These are phyloP conservation scores for Orcinus orca DNA, from an alignment of 2,113 vertebrate genomes.

Conservation along the genomic window DNA sequence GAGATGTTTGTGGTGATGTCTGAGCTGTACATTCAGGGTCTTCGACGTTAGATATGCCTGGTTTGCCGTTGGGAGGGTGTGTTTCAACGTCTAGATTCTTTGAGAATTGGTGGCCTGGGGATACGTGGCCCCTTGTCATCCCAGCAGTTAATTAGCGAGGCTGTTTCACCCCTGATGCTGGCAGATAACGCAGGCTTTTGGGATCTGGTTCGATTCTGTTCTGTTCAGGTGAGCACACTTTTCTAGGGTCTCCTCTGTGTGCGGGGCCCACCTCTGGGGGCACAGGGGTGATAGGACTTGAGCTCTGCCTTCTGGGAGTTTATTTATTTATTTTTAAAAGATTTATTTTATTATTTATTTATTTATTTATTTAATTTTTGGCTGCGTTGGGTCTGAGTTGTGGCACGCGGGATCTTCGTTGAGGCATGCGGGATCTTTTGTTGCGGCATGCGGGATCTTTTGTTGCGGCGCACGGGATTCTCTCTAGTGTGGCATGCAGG, in stretches of 20 bases:
- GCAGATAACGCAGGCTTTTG: rapidly evolving
- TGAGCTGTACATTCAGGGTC: rapidly evolving
- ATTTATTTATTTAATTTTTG: no score
- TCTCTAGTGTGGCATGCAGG: no score
- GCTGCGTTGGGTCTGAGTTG: no score
- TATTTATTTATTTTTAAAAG: no score
- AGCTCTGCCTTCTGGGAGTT: not conserved
- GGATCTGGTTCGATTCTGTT: rapidly evolving
- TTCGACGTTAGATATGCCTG: rapidly evolving
- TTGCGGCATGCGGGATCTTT: no score
- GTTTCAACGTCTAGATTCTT: rapidly evolving
- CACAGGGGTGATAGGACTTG: no score
- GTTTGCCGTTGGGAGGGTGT: not conserved
- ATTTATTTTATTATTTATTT: no score
- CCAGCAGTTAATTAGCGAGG: rapidly evolving
- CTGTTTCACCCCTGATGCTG: rapidly evolving
- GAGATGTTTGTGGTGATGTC: not conserved
- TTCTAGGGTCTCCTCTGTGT: not conserved
- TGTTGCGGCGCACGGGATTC: no score
- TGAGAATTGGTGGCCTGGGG: not conserved
- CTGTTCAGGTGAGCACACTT: rapidly evolving
- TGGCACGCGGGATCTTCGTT: no score
- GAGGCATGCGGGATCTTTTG: no score
- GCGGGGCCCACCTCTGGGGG: not conserved
- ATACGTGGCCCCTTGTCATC: rapidly evolving